Evolutionary conservation across 2,797 vertebrate species (phyloP).

Genomic region (Sylvilagus floridanus): DNA sequence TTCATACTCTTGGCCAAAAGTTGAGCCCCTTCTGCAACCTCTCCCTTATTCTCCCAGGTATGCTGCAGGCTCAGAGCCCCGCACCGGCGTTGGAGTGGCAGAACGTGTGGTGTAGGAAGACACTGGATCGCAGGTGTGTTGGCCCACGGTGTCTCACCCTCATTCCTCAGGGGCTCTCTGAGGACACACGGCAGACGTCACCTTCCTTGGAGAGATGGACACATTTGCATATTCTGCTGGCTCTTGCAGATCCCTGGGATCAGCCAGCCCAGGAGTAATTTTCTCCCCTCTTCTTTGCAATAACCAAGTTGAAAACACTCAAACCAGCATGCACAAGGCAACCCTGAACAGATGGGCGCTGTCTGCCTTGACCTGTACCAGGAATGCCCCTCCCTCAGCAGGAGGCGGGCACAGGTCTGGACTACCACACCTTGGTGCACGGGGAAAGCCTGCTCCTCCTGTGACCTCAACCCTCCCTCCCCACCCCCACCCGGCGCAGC

Average conservation of each 20-base stretch:
- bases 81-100: neutral
- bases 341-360: neutral
- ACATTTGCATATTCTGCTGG: neutral
- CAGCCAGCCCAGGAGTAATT: neutral
- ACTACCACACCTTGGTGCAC: neutral
- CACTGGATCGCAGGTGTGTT: neutral
- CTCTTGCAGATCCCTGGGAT: too few species aligned
- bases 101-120: neutral
- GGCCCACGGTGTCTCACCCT: neutral
- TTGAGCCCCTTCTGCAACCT: neutral
- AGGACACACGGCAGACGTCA: neutral
- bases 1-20: neutral
- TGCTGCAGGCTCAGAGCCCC: neutral
- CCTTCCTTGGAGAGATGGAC: neutral
- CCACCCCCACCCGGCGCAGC: constrained; percentile 93
- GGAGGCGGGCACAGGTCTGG: neutral
- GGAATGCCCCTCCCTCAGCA: neutral
- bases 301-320: neutral
- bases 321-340: neutral
- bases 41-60: neutral
- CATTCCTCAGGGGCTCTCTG: neutral
- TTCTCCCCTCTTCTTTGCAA: neutral
- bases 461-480: constrained; percentile 87
- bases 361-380: neutral
- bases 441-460: neutral